Evolutionary conservation across 1,140 invertebrate species (phyloP).

Genomic region (Aphidius gifuensis): DNA sequence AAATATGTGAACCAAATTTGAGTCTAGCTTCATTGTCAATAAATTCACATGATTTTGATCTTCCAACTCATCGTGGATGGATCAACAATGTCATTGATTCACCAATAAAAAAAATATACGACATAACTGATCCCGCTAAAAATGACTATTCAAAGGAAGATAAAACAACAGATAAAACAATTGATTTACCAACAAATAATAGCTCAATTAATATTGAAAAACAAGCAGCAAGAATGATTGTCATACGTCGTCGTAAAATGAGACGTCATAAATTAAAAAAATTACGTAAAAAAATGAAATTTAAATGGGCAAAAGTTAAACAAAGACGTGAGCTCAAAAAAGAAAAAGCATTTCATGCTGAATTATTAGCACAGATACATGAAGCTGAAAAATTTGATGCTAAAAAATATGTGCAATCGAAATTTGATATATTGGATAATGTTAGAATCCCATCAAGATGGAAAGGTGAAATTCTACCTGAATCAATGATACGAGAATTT

Average conservation of each 20-base stretch:
- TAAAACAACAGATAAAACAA: constrained; percentile 27
- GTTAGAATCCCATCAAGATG: constrained; percentile 62
- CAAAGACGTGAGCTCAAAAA: constrained; percentile 67
- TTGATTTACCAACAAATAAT: constrained; percentile 37
- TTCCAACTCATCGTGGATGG: not conserved
- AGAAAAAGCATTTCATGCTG: constrained; percentile 74
- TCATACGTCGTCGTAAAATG: constrained; percentile 80
- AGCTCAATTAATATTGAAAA: constrained; percentile 51
- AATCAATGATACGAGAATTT: constrained; percentile 61
- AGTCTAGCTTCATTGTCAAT: not conserved
- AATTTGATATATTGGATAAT: constrained; percentile 62
- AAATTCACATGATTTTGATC: not conserved
- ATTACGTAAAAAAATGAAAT: constrained; percentile 73
- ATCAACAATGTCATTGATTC: constrained; percentile 10
- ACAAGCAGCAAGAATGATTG: constrained; percentile 69
- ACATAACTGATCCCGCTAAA: constrained; percentile 15
- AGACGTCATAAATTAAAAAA: constrained; percentile 81
- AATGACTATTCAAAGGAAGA: constrained; percentile 18
- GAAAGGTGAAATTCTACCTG: constrained; percentile 65
- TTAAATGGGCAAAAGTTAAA: constrained; percentile 67
- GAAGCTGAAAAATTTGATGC: constrained; percentile 73
- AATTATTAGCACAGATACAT: constrained; percentile 66
- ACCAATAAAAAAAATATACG: not conserved
- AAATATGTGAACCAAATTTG: constrained; percentile 5
- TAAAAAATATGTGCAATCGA: constrained; percentile 65